Evolutionary conservation across 1,140 invertebrate genomes (phyloP), one percentile per base, ranked within the genome.

Genomic region (Eulimnadia texana): DNA sequence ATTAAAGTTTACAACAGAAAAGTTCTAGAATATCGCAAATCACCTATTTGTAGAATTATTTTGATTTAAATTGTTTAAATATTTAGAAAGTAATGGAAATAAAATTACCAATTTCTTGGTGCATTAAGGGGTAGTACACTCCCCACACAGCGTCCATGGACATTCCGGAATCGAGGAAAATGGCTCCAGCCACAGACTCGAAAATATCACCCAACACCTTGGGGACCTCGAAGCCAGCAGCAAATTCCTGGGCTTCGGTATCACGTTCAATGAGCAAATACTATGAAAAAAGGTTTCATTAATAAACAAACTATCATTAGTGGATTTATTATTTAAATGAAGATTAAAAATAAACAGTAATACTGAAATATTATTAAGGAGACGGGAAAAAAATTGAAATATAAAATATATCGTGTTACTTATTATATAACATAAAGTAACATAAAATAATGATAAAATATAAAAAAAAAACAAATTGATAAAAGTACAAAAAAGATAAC

Each of bases 151-250:
- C 85, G 70, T 97, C 93, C 47, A 99, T 75, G 0, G 93, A 94
- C 86, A 96, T 92, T 29, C 82, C 85, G 66, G 88, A 91, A 70
- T 98, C 94, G 13, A 98, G 77, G 73, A 91, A 99, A 68, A 99
- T 93, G 9, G 96, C 96, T 23, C 95, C 97, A 29, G 94, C 94
- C 11, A 99, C 79, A 0, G 94, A 96, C 76, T 99, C 97, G 74
- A 99, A 99, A 27, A 99, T 84, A 77, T 99, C 97, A 2, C 96
- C 95, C 19, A 99, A 75, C 3, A 93, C 94, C 78, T 99, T 99
- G 3, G 97, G 97, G 3, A 99, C 94, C 78, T 99, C 97, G 52
- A 98, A 85, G 70, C 99, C 94, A 74, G 99, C 93, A 1, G 88
- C 89, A 71, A 92, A 87, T 70, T 92, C 88, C 70, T 84, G 83